Evolutionary conservation across 2,797 vertebrate genomes (phyloP).

Genomic region (Balearica regulorum): DNA sequence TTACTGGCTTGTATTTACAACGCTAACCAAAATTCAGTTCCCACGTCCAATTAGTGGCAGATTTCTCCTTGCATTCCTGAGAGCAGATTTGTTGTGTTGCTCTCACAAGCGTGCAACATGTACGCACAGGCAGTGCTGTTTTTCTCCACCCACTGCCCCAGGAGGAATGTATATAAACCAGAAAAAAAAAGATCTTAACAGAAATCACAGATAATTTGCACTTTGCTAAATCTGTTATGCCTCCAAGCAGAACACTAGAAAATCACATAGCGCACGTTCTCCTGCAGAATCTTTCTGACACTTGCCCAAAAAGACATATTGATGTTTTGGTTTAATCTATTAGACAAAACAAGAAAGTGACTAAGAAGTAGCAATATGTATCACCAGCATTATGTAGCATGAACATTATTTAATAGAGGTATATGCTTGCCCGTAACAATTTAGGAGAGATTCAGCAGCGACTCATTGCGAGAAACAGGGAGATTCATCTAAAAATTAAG

Average conservation of each 20-base stretch:
- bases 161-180: background rate
- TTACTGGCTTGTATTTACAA: background rate
- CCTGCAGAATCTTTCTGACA: background rate
- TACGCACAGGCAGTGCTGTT: background rate
- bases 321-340: background rate
- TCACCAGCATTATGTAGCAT: background rate
- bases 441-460: background rate
- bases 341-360: background rate
- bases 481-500: background rate
- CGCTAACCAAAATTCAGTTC: background rate
- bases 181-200: background rate
- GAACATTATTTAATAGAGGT: background rate
- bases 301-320: background rate
- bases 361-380: background rate
- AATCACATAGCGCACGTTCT: background rate
- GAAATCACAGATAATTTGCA: slow-evolving; percentile 4
- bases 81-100: background rate
- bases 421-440: background rate
- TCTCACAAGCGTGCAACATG: background rate
- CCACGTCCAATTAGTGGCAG: background rate
- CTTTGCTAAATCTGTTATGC: background rate
- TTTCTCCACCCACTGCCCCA: background rate
- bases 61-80: slow-evolving; percentile 4
- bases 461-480: background rate
- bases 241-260: background rate